These are phyloP conservation scores for Epirrhoe alternata DNA, from an alignment of 2,888 invertebrate species.

Conservation along the genomic window DNA sequence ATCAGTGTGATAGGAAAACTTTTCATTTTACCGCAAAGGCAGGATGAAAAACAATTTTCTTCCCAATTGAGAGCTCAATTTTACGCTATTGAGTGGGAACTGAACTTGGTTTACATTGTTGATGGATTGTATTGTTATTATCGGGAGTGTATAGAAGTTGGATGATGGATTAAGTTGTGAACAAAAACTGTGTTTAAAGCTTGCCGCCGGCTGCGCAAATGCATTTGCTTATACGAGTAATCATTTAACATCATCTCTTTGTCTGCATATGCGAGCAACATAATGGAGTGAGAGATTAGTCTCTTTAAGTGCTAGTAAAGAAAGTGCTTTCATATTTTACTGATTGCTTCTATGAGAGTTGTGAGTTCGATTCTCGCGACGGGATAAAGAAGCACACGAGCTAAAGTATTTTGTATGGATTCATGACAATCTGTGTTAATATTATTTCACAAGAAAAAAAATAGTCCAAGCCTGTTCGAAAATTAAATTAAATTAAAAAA, in stretches of 20 bases:
- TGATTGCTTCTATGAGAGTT: no score
- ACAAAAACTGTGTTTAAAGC: constrained; percentile 11
- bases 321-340: no score
- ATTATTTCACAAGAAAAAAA: no score
- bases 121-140: constrained; percentile 60
- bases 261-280: background rate
- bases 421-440: no score
- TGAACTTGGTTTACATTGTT: constrained; percentile 62
- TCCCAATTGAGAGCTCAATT: constrained; percentile 75
- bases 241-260: background rate
- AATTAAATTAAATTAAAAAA: no score
- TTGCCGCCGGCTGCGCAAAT: background rate
- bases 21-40: constrained; percentile 60
- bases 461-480: no score
- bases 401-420: no score
- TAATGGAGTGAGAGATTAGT: background rate
- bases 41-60: constrained; percentile 77
- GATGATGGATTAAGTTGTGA: constrained; percentile 33
- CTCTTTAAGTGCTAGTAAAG: no score
- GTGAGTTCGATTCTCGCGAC: no score
- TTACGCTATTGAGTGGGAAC: constrained; percentile 77
- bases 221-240: background rate
- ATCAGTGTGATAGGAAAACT: constrained; percentile 82
- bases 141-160: constrained; percentile 33
- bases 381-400: no score